Evolutionary conservation across 2,888 invertebrate species (phyloP).

Genomic region (Platycheirus albimanus): DNA sequence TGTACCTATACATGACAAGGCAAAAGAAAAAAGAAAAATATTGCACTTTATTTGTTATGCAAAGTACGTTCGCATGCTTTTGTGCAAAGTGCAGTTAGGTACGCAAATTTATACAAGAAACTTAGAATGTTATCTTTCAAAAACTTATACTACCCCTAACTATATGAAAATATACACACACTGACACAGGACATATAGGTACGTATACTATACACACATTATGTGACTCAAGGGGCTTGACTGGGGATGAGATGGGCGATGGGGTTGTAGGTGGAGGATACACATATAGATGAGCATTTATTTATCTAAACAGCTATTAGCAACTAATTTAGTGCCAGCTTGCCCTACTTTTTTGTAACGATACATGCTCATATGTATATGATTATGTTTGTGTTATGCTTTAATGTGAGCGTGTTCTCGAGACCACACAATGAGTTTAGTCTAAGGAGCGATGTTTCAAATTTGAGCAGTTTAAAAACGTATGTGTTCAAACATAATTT

Average conservation of each 20-base stretch:
- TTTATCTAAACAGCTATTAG: conserved; percentile 18
- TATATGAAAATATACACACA: neutral
- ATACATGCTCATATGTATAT: neutral
- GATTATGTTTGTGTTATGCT: neutral
- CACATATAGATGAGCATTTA: neutral
- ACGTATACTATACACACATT: neutral
- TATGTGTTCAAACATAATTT: neutral
- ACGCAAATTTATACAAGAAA: conserved; percentile 27
- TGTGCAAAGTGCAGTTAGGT: conserved; percentile 3
- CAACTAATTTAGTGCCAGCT: conserved; percentile 12
- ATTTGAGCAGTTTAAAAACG: neutral
- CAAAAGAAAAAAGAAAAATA: conserved; percentile 26
- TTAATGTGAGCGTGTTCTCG: neutral
- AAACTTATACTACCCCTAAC: no score
- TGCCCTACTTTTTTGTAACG: conserved; percentile 6
- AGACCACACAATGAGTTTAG: neutral
- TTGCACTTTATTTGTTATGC: conserved; percentile 34
- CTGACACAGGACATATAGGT: no score
- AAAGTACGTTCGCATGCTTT: conserved; percentile 19
- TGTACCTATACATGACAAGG: neutral
- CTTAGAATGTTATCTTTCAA: conserved; percentile 12
- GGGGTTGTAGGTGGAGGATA: neutral
- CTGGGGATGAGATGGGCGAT: neutral
- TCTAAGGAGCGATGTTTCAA: neutral
- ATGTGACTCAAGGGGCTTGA: neutral